These are phyloP conservation scores for Acanthis flammea DNA, from an alignment of 2,797 vertebrate species.

Conservation along the genomic window DNA sequence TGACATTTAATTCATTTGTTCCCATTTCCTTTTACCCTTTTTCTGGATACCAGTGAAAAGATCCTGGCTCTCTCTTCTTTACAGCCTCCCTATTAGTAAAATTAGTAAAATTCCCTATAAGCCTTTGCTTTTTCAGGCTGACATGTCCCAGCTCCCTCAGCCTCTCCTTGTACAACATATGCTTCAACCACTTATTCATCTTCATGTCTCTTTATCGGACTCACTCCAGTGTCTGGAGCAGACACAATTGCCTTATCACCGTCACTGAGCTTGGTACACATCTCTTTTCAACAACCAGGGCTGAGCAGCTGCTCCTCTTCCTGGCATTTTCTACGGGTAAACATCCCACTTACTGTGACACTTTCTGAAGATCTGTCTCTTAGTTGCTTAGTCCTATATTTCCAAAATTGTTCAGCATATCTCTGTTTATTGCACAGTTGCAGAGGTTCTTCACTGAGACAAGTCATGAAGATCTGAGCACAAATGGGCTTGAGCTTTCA, in stretches of 20 bases:
- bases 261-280: not conserved
- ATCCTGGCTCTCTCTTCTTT: not conserved
- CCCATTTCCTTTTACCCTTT: not conserved
- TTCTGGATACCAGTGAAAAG: not conserved
- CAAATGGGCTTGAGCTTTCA: not conserved
- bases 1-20: not conserved
- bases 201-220: not conserved
- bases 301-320: not conserved
- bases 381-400: not conserved
- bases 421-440: not conserved
- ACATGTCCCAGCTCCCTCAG: not conserved
- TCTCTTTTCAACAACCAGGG: not conserved
- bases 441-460: not conserved
- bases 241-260: not conserved
- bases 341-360: not conserved
- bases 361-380: not conserved
- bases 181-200: not conserved
- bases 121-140: not conserved
- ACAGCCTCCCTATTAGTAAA: not conserved
- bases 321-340: not conserved
- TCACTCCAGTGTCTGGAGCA: not conserved
- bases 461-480: not conserved
- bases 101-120: not conserved
- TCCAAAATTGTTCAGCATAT: not conserved
- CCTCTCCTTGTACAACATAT: not conserved